Conservation (phyloP, 1,140 invertebrate species). For the Cyclina sinensis region DNA sequence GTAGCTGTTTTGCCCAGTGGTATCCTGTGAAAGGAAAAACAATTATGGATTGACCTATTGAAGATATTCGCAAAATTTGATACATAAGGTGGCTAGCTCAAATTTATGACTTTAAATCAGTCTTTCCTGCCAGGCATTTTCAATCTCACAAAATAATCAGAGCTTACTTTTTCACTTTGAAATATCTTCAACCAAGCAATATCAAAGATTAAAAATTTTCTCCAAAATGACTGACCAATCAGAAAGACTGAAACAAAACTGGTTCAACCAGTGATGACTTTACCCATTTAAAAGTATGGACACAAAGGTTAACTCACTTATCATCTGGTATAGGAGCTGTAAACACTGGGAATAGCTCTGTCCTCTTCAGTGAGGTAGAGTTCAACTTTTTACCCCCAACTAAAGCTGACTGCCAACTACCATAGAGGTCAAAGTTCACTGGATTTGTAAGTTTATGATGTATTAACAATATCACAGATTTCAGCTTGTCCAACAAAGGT, state of each 20-base stretch:
- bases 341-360: conserved; percentile 91
- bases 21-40: conserved; percentile 86
- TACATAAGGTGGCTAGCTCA: too few relatives aligned
- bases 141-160: too few relatives aligned
- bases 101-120: too few relatives aligned
- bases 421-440: conserved; percentile 93
- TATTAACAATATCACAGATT: conserved; percentile 91
- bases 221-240: too few relatives aligned
- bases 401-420: conserved; percentile 88
- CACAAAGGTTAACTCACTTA: conserved; percentile 88
- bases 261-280: too few relatives aligned
- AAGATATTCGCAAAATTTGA: too few relatives aligned
- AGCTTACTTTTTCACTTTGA: too few relatives aligned
- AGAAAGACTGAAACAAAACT: too few relatives aligned
- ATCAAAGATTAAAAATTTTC: too few relatives aligned
- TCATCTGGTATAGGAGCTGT: conserved; percentile 91
- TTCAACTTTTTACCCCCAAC: conserved; percentile 93
- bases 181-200: too few relatives aligned
- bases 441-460: conserved; percentile 92
- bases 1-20: conserved; percentile 87
- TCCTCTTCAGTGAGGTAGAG: conserved; percentile 89
- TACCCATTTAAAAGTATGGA: too few relatives aligned
- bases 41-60: conserved; percentile 10
- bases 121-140: too few relatives aligned
- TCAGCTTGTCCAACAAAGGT: conserved; percentile 94